Percentiles rank a stretch among this genome's conserved stretches.
Evolutionary conservation across 2,888 invertebrate genomes (phyloP).

Genomic region (Torymus auratus): DNA sequence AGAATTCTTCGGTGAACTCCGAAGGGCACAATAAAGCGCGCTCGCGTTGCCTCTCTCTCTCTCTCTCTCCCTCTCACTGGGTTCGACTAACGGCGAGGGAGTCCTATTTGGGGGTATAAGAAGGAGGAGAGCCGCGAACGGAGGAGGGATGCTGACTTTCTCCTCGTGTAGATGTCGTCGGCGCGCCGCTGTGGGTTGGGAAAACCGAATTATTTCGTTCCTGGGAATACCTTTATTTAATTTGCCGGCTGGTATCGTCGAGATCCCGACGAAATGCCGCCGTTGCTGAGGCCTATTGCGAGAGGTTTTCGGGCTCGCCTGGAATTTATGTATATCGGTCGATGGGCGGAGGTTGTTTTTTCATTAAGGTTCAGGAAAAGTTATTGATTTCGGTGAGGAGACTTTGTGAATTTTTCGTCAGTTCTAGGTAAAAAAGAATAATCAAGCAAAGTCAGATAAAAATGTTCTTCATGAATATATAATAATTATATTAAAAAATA

Average conservation of each 20-base stretch:
- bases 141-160: slow-evolving; percentile 2
- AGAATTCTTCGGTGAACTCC: slow-evolving; percentile 71
- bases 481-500: no score
- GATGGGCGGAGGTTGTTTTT: no score
- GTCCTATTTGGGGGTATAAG: slow-evolving; percentile 13
- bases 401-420: no score
- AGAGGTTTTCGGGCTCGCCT: no score
- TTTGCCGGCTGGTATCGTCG: slow-evolving; percentile 29
- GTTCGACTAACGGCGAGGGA: background rate
- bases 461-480: no score
- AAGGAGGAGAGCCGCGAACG: background rate
- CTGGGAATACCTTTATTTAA: slow-evolving; percentile 51
- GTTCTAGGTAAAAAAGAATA: no score
- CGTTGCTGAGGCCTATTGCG: background rate
- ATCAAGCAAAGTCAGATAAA: no score
- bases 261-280: slow-evolving; percentile 16
- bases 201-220: slow-evolving; percentile 55
- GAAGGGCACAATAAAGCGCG: slow-evolving; percentile 67
- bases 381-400: no score
- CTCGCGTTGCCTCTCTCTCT: slow-evolving; percentile 43
- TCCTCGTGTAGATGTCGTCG: slow-evolving; percentile 16
- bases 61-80: slow-evolving; percentile 47
- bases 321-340: no score
- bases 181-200: background rate
- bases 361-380: no score